Conservation (phyloP, 2,797 vertebrate genomes). For the Gymnocypris eckloni region DNA sequence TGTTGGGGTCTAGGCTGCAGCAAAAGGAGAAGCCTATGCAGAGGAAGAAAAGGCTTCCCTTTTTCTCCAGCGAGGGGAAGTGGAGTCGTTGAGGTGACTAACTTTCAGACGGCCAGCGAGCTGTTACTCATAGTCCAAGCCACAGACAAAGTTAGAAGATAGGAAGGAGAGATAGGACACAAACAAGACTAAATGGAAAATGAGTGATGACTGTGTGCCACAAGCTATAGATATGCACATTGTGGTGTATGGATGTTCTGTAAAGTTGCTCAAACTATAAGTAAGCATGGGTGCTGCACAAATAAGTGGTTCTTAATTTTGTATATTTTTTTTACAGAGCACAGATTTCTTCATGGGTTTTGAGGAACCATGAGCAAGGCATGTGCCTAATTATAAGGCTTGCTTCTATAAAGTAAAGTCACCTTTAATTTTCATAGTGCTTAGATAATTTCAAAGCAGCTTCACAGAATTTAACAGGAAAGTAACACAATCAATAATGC, state of each 20-base stretch:
- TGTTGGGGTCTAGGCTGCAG: conserved; percentile 36
- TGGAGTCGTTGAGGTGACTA: conserved; percentile 61
- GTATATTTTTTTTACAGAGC: background rate
- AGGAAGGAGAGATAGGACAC: conserved; percentile 39
- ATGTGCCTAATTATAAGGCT: background rate
- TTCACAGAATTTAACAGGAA: background rate
- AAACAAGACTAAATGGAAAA: conserved; percentile 45
- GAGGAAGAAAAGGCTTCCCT: conserved; percentile 62
- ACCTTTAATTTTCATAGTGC: background rate
- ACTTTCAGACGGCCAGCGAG: conserved; percentile 50
- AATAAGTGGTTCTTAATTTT: background rate
- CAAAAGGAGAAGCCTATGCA: conserved; percentile 60
- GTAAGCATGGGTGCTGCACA: background rate
- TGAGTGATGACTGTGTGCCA: conserved; percentile 17
- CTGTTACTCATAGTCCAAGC: conserved; percentile 51
- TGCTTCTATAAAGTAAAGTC: background rate
- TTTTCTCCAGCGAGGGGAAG: conserved; percentile 52
- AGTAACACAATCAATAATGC: background rate
- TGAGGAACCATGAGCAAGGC: background rate
- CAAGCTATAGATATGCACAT: conserved; percentile 34
- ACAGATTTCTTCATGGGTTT: background rate
- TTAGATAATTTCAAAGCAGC: background rate
- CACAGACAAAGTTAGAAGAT: conserved; percentile 31
- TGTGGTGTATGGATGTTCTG: conserved; percentile 20
- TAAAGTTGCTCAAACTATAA: conserved; percentile 16